Evolutionary conservation across 1,140 invertebrate species (phyloP).

Genomic region (Drosophila bipectinata): DNA sequence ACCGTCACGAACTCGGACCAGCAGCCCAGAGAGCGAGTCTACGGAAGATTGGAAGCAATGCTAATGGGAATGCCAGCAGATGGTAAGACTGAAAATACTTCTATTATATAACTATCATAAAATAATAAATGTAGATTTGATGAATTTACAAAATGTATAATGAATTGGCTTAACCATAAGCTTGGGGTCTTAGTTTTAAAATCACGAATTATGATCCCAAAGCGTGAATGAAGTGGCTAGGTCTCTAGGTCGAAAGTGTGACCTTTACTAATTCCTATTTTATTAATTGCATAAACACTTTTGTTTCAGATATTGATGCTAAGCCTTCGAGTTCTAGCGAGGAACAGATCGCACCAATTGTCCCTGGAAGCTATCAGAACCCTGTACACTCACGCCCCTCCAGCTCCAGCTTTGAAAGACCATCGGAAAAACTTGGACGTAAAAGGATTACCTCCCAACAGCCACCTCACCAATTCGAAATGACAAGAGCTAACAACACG

Average conservation of each 20-base stretch:
- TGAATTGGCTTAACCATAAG: too few species aligned
- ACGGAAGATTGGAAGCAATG: conserved; percentile 64
- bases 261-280: not conserved
- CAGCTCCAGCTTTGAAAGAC: conserved; percentile 61
- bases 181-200: too few species aligned
- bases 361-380: conserved; percentile 39
- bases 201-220: too few species aligned
- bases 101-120: too few species aligned
- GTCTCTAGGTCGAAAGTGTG: too few species aligned
- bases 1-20: conserved; percentile 4
- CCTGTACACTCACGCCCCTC: conserved; percentile 11
- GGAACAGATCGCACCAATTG: conserved; percentile 31
- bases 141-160: too few species aligned
- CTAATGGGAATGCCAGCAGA: conserved; percentile 65
- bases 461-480: conserved; percentile 23
- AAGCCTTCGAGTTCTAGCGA: conserved; percentile 44
- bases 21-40: conserved; percentile 54
- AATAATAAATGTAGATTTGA: too few species aligned
- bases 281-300: not conserved
- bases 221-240: too few species aligned
- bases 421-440: conserved; percentile 50
- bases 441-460: conserved; percentile 35
- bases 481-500: conserved; percentile 39
- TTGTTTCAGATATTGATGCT: conserved; percentile 22
- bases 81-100: conserved; percentile 33